Evolutionary conservation across 2,113 vertebrate genomes (phyloP).

Genomic region (Salvator merianae): DNA sequence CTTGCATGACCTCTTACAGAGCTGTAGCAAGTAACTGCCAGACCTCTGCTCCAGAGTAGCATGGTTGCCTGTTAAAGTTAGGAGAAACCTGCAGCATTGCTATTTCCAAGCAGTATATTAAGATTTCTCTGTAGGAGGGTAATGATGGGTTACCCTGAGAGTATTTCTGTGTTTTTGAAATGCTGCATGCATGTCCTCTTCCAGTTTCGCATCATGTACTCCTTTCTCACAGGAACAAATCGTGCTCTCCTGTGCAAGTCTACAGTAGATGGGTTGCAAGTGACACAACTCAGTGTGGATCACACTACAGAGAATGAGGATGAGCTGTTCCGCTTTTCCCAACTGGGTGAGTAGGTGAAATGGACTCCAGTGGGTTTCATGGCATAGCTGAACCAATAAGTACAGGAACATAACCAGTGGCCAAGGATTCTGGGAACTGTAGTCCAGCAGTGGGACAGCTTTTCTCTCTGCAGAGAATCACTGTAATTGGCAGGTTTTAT

Average conservation of each 20-base stretch:
- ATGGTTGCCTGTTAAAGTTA: not conserved
- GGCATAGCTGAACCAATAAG: not conserved
- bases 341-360: slow-evolving; percentile 82
- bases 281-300: slow-evolving; percentile 91
- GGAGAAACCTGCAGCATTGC: not conserved
- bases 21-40: slow-evolving; percentile 5
- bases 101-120: not conserved
- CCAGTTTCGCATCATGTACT: slow-evolving; percentile 37
- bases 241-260: slow-evolving; percentile 92
- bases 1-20: not conserved
- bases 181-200: slow-evolving; percentile 22
- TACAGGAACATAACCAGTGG: not conserved
- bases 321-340: slow-evolving; percentile 90
- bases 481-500: not conserved
- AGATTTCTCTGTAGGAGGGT: slow-evolving; percentile 15
- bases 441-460: not conserved
- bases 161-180: slow-evolving; percentile 2
- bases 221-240: slow-evolving; percentile 85
- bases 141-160: not conserved
- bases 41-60: not conserved
- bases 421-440: not conserved
- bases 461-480: not conserved
- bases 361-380: not conserved
- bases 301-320: slow-evolving; percentile 94
- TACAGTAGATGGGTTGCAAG: slow-evolving; percentile 92